Evolutionary conservation across 2,113 vertebrate genomes (phyloP).

Genomic region (Sialia sialis): DNA sequence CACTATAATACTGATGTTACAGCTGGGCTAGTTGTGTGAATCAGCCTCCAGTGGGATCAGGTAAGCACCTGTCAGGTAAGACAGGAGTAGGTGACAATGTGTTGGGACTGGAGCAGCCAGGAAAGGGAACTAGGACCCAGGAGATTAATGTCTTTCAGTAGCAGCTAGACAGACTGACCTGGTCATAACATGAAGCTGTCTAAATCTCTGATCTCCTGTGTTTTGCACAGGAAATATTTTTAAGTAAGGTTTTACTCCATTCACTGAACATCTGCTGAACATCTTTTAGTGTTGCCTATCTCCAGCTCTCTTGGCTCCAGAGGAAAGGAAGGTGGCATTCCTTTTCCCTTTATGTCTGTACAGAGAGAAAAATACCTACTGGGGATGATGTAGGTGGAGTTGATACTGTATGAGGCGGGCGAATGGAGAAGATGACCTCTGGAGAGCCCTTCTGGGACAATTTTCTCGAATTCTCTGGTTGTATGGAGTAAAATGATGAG

Average conservation of each 20-base stretch:
- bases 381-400: neutral
- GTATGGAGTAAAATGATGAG: neutral
- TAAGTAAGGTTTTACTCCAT: neutral
- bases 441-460: neutral
- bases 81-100: neutral
- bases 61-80: neutral
- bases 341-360: neutral
- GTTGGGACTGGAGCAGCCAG: neutral
- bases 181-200: neutral
- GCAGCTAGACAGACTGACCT: neutral
- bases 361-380: neutral
- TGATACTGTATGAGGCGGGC: neutral
- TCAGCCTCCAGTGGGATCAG: neutral
- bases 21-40: neutral
- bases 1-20: neutral
- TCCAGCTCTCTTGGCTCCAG: neutral
- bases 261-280: neutral
- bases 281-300: neutral
- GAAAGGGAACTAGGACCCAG: neutral
- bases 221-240: neutral
- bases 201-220: neutral
- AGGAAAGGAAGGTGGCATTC: neutral
- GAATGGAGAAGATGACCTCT: neutral
- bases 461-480: neutral
- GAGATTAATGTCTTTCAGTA: neutral